phyloP scores from a whole-genome alignment of 2,113 vertebrate species.

The Microtus richardsoni region DNA sequence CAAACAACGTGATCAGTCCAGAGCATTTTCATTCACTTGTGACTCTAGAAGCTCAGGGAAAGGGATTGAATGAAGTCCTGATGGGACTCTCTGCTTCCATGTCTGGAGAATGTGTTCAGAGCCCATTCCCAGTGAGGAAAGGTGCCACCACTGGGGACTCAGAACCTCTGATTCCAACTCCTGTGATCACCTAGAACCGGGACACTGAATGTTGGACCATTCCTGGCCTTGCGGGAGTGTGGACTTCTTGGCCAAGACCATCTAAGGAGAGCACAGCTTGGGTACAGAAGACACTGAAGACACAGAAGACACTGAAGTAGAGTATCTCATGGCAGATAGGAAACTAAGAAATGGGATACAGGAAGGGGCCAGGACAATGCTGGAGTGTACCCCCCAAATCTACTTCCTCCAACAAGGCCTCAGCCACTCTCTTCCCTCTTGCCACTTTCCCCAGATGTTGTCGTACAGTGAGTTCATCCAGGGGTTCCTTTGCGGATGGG shows the following conservation, averaged over 20 bases:
- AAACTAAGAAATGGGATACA: not conserved
- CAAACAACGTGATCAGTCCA: not conserved
- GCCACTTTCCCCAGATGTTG: too few species aligned
- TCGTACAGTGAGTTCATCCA: not conserved
- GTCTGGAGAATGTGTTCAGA: not conserved
- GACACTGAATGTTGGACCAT: too few species aligned
- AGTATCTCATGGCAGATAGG: too few species aligned
- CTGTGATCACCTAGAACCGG: too few species aligned
- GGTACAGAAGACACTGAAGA: too few species aligned
- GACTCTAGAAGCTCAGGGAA: not conserved
- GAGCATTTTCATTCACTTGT: rapidly evolving
- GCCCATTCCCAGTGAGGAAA: rapidly evolving
- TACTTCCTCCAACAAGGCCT: not conserved
- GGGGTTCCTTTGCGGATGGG: not conserved
- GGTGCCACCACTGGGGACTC: too few species aligned
- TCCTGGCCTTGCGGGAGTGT: not conserved
- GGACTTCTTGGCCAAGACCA: not conserved
- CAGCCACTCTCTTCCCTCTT: not conserved
- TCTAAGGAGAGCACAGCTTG: not conserved
- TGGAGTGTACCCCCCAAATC: not conserved
- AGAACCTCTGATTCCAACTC: not conserved
- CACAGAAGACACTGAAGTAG: too few species aligned
- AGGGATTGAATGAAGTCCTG: not conserved
- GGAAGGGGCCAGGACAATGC: not conserved
- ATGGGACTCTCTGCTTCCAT: not conserved